These are phyloP conservation scores for Cryptocephalus moraei DNA, from an alignment of 2,888 invertebrate genomes.

Conservation along the genomic window DNA sequence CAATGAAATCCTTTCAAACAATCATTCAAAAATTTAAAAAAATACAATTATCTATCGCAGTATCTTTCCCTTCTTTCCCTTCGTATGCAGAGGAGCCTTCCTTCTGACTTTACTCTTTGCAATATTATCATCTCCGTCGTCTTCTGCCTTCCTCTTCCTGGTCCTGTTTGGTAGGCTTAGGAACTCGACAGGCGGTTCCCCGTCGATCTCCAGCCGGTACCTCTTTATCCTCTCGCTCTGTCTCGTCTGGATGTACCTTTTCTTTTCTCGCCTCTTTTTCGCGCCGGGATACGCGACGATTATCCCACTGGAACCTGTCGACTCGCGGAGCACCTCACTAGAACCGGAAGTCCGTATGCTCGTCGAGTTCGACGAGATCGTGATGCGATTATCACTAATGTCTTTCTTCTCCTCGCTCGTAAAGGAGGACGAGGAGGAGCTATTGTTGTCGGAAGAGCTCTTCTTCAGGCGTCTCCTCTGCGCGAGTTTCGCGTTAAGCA, in stretches of 20 bases:
- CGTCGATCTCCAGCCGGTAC: constrained; percentile 30
- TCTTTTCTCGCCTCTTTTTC: constrained; percentile 10
- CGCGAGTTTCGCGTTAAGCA: constrained; percentile 58
- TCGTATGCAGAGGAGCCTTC: too few relatives aligned
- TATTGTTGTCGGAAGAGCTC: constrained; percentile 36
- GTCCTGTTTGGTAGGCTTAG: constrained; percentile 18
- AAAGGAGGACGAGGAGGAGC: constrained; percentile 34
- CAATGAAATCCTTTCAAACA: too few relatives aligned
- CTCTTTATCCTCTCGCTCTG: constrained; percentile 34
- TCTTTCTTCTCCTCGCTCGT: constrained; percentile 27
- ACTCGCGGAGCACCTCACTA: constrained; percentile 18
- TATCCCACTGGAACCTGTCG: constrained; percentile 29
- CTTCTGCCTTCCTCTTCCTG: constrained; percentile 19
- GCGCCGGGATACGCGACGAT: constrained; percentile 24
- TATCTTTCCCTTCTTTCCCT: too few relatives aligned
- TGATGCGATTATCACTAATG: too few relatives aligned
- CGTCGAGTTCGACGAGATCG: constrained; percentile 10
- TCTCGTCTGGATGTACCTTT: constrained; percentile 27
- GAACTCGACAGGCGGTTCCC: constrained; percentile 22
- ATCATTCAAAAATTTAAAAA: too few relatives aligned
- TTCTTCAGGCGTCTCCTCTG: constrained; percentile 57
- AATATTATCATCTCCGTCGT: background rate
- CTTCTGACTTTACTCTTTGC: too few relatives aligned
- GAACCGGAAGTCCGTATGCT: constrained; percentile 17
- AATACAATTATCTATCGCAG: too few relatives aligned